These are phyloP conservation scores for Tortricodes alternella DNA, from an alignment of 2,888 invertebrate genomes.

Conservation along the genomic window DNA sequence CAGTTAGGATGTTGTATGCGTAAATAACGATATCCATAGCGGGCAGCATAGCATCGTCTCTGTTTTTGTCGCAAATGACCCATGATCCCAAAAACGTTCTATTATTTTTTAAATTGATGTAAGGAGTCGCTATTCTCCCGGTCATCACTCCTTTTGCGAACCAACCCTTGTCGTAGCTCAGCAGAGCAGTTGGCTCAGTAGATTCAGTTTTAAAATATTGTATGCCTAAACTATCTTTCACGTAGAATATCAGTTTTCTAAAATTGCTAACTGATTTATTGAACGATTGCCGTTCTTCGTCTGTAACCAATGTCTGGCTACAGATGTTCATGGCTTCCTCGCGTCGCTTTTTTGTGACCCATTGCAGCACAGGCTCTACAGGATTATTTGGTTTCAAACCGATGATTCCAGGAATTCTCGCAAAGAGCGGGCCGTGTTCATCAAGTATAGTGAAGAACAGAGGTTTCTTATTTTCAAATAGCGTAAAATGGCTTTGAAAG, in stretches of 20 bases:
- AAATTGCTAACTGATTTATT: background rate
- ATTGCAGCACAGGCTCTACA: slow-evolving; percentile 20
- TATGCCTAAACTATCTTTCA: background rate
- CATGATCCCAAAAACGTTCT: slow-evolving; percentile 37
- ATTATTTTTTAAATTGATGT: slow-evolving; percentile 41
- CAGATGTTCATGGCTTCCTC: slow-evolving; percentile 10
- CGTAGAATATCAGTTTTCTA: slow-evolving; percentile 7
- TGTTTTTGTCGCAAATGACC: slow-evolving; percentile 34
- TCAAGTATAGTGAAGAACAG: slow-evolving; percentile 33
- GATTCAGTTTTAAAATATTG: slow-evolving; percentile 4
- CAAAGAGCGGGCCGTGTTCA: slow-evolving; percentile 31
- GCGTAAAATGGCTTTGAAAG: background rate
- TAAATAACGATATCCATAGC: slow-evolving; percentile 44
- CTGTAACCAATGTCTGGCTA: slow-evolving; percentile 8
- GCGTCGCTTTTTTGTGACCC: slow-evolving; percentile 30
- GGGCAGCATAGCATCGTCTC: slow-evolving; percentile 45
- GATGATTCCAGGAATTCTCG: slow-evolving; percentile 29
- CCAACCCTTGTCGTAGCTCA: slow-evolving; percentile 30
- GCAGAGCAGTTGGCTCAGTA: slow-evolving; percentile 29
- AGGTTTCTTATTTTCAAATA: slow-evolving; percentile 26
- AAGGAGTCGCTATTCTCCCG: slow-evolving; percentile 40
- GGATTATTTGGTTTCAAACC: slow-evolving; percentile 16
- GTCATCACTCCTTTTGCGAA: slow-evolving; percentile 38
- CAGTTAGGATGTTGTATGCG: slow-evolving; percentile 39
- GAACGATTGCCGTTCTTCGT: slow-evolving; percentile 14